phyloP scores from a whole-genome alignment of 2,797 vertebrate species.

The Myotis findleyi region DNA sequence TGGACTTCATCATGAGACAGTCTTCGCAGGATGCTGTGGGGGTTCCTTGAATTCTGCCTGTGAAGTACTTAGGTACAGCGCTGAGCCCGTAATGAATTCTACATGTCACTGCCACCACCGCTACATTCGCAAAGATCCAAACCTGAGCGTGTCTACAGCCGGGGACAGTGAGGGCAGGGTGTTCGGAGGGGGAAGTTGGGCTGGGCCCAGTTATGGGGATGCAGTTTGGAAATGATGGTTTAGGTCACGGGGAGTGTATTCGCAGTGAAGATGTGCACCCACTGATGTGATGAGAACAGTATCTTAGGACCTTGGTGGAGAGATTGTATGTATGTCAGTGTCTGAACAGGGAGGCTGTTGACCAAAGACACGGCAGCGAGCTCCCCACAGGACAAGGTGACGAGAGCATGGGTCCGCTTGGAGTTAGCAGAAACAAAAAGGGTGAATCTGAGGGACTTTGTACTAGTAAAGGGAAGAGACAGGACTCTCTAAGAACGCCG shows the following conservation, averaged over 20 bases:
- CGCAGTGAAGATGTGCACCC: neutral
- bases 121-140: neutral
- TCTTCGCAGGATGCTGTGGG: neutral
- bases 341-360: neutral
- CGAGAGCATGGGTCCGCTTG: neutral
- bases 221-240: neutral
- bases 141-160: neutral
- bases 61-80: neutral
- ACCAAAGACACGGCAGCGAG: neutral
- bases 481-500: neutral
- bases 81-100: neutral
- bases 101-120: neutral
- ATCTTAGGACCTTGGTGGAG: neutral
- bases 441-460: neutral
- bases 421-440: neutral
- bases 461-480: neutral
- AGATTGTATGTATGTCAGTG: accelerated
- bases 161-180: neutral
- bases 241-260: neutral
- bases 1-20: neutral
- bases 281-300: accelerated
- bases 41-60: neutral
- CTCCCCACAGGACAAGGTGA: neutral
- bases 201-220: neutral
- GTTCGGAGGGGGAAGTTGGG: neutral